phyloP scores from a whole-genome alignment of 1,140 invertebrate species.

The Xylocopa sonorina region DNA sequence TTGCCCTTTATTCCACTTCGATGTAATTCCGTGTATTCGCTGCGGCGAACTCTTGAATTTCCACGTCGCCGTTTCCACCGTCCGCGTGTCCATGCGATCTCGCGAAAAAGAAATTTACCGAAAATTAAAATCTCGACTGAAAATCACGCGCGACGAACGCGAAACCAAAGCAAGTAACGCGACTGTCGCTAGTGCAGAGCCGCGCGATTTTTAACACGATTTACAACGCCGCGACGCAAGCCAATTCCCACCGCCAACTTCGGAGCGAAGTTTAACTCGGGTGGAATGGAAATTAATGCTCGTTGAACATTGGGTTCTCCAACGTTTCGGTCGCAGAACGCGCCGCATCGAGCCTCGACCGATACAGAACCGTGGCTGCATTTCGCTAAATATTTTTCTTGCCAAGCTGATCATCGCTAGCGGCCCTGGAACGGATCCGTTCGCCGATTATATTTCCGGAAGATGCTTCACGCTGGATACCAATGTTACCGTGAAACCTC shows the following conservation, averaged over 20 bases:
- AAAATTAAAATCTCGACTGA: no score
- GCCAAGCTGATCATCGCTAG: no score
- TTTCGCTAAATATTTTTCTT: conserved; percentile 28
- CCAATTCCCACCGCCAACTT: background rate
- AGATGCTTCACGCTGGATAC: background rate
- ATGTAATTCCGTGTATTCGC: background rate
- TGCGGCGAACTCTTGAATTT: no score
- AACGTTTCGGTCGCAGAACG: background rate
- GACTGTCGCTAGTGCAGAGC: conserved; percentile 1
- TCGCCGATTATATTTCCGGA: background rate
- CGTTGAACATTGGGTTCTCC: background rate
- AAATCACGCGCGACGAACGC: no score
- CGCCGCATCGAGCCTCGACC: background rate
- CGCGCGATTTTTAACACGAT: conserved; percentile 64
- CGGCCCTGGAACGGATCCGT: background rate
- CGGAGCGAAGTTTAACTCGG: background rate
- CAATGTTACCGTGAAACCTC: background rate
- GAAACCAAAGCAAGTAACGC: background rate
- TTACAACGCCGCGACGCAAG: conserved; percentile 38
- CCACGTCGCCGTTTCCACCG: no score
- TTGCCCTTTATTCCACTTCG: background rate
- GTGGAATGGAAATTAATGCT: conserved; percentile 25
- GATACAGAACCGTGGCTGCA: conserved; percentile 5
- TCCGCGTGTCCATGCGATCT: no score
- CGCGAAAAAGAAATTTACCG: no score